Percentiles rank a stretch among this genome's conserved stretches.
phyloP scores from a whole-genome alignment of 2,888 invertebrate genomes.

The Cephus nigrinus region DNA sequence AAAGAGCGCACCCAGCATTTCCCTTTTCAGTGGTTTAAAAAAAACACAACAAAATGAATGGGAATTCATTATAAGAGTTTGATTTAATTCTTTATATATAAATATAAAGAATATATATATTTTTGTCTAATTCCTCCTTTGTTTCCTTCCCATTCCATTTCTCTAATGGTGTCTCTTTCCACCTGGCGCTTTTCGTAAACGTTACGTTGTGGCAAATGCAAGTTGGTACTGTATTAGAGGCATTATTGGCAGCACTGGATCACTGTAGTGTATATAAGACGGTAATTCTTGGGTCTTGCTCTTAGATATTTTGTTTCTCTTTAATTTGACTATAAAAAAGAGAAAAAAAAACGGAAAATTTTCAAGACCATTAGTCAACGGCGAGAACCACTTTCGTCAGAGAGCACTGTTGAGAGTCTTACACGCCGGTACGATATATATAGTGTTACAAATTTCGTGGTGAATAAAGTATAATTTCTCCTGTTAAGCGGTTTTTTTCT shows the following conservation, averaged over 20 bases:
- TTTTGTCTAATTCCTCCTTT: slow-evolving; percentile 8
- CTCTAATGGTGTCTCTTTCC: background rate
- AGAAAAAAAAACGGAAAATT: background rate
- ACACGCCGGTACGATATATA: slow-evolving; percentile 11
- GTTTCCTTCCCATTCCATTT: slow-evolving; percentile 16
- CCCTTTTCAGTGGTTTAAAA: background rate
- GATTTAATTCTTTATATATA: background rate
- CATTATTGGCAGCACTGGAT: slow-evolving; percentile 65
- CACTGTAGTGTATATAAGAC: slow-evolving; percentile 41
- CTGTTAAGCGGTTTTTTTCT: slow-evolving; percentile 35
- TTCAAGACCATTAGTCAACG: background rate
- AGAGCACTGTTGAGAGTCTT: slow-evolving; percentile 48
- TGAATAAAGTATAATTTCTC: slow-evolving; percentile 30
- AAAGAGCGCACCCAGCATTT: background rate
- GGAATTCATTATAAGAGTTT: background rate
- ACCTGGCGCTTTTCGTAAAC: background rate
- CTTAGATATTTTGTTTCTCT: slow-evolving; percentile 18
- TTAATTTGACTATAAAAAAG: background rate
- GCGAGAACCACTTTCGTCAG: slow-evolving; percentile 24
- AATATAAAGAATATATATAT: slow-evolving; percentile 4
- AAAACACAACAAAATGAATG: background rate
- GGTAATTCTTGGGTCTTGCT: slow-evolving; percentile 31
- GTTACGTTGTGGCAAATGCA: slow-evolving; percentile 42
- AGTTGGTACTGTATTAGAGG: slow-evolving; percentile 55
- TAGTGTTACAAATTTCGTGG: background rate